These are phyloP conservation scores for Lordiphosa stackelbergi DNA, from an alignment of 1,140 invertebrate genomes.

Conservation along the genomic window DNA sequence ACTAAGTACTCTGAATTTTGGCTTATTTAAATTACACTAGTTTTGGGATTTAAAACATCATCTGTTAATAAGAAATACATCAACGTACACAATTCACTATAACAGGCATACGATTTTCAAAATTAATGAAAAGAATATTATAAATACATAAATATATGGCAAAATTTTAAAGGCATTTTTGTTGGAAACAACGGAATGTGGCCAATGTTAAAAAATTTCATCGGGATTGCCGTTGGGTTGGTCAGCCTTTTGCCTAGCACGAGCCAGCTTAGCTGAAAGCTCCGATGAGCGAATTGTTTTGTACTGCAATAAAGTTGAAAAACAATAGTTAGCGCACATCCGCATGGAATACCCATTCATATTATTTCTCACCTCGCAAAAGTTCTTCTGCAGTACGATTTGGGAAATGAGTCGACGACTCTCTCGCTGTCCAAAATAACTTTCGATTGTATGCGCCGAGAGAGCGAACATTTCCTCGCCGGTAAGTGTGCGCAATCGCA, in stretches of 20 bases:
- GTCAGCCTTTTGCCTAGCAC: conserved; percentile 82
- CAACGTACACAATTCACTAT: background rate
- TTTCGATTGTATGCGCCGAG: conserved; percentile 82
- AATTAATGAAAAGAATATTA: conserved; percentile 36
- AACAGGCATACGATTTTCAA: conserved; percentile 32
- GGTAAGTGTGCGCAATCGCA: conserved; percentile 82
- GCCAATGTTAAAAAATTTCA: conserved; percentile 51
- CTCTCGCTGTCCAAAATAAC: conserved; percentile 83
- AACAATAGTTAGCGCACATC: background rate
- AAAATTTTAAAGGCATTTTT: conserved; percentile 9
- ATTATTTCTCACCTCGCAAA: conserved; percentile 83
- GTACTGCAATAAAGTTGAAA: conserved; percentile 78
- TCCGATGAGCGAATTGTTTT: conserved; percentile 84
- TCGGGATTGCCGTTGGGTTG: conserved; percentile 48
- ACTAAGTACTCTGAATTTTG: too few species aligned
- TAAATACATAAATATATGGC: conserved; percentile 55
- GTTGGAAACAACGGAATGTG: too few species aligned
- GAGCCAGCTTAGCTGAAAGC: conserved; percentile 82
- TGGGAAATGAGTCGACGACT: conserved; percentile 86
- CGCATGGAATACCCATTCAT: background rate
- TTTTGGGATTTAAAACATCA: conserved; percentile 5
- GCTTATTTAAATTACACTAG: too few species aligned
- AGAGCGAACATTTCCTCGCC: conserved; percentile 86
- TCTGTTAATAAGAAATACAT: background rate
- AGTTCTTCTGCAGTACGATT: conserved; percentile 85